A percentile compares a stretch with the other conserved stretches of the same genome.
Conservation (phyloP, 2,888 invertebrate species). For the Microplitis manilae region DNA sequence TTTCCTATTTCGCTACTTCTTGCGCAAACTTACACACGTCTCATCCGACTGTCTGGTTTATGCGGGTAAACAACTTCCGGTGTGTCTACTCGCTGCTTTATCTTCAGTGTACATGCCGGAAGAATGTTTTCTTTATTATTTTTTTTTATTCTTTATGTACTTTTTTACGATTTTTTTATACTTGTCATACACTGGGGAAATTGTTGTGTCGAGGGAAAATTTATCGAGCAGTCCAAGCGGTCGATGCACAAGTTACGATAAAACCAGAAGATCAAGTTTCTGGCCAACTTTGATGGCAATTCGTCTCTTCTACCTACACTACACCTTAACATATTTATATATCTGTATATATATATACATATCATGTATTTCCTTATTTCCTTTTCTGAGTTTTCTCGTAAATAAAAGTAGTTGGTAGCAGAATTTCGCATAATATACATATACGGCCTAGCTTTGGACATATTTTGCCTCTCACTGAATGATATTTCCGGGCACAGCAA, state of each 20-base stretch:
- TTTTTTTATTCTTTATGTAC: background rate
- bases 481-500: conserved; percentile 1
- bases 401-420: background rate
- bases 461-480: background rate
- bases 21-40: background rate
- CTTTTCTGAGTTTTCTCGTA: conserved; percentile 20
- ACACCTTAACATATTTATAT: background rate
- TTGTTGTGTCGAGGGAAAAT: background rate
- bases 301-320: background rate
- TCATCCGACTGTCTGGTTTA: background rate
- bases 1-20: background rate
- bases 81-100: background rate
- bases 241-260: conserved; percentile 32
- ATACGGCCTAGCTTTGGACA: background rate
- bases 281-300: background rate
- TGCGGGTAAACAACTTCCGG: background rate
- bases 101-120: background rate
- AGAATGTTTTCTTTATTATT: background rate
- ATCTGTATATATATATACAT: background rate
- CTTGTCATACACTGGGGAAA: background rate
- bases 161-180: conserved; percentile 1
- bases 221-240: conserved; percentile 45
- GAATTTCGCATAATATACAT: background rate
- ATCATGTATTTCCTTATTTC: conserved; percentile 3
- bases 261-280: conserved; percentile 41